Base-by-base conservation (phyloP, 1,140 invertebrate genomes). In the Bombus vancouverensis region DNA sequence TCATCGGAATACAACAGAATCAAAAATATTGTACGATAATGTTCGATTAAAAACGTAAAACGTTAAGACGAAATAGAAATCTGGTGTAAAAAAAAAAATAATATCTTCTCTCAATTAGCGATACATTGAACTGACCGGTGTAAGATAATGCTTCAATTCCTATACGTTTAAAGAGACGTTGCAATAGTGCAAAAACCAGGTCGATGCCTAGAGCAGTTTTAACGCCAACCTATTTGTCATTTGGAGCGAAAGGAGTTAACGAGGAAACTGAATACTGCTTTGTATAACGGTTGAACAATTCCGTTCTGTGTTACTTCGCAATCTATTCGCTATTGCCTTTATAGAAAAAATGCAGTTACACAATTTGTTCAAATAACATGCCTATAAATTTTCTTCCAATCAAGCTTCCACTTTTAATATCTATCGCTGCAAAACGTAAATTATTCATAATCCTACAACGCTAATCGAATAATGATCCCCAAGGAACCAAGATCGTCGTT, bases 211-310 rank as follows among this genome's bases (percentile, higher is more conserved):
- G 75, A 78, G 57, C 75, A 78, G 73, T 78, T 78, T 78, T 78
- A 78, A 78, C 75, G 75, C 57, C 75, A 78, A 78, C 75, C 75
- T 78, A 78, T 78, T 62, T 78, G 57, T 78, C 75, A 78, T 78
- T 78, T 66, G 75, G 57, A 78, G 75, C 75, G 75, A 66, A 65
- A 78, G 57, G 75, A 78, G 75, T 66, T 78, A 78, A 78, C 75
- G 75, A 78, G 75, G 75, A 78, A 78, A 78, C 75, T 39, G 75
- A 78, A 78, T 78, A 66, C 39, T 78, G 75, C 75, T 78, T 78
- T 78, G 75, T 65, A 78, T 32, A 78, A 78, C 75, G 75, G 75
- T 78, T 66, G 75, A 78, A 59, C 75, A 65, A 39, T 37, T 65
- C 57, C 59, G 37, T 65, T 39, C 47, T 66, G 75, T 44, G 62